Evolutionary conservation across 1,140 invertebrate genomes (phyloP), one percentile per base, ranked within the genome.

Genomic region (Melitaea cinxia): DNA sequence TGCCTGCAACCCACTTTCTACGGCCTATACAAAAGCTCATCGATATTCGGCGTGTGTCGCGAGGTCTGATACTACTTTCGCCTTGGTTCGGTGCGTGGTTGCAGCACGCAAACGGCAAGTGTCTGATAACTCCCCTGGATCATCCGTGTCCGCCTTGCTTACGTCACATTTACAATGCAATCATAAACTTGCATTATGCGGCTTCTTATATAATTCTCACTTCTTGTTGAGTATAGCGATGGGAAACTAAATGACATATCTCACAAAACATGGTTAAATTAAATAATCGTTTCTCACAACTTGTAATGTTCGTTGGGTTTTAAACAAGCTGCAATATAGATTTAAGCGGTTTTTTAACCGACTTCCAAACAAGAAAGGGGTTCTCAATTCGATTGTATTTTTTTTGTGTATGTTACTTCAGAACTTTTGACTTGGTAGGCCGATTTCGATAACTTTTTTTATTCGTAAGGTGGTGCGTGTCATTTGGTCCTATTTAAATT

Each of bases 1-100:
- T 86, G 71, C 61, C 47, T 64, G 55, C 73, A 73, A 50, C 64
- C 80, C 77, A 75, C 88, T 89, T 90, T 91, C 88, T 87, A 88
- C 82, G 76, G 39, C 70, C 47, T 60, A 63, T 58, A 47, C 66
- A 81, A 85, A 87, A 85, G 83, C 86, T 88, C 84, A 89, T 89
- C 85, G 70, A 75, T 89, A 91, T 91, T 83, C 88, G 70, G 68
- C 57, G 59, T 68, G 76, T 73, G 79, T 82, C 57, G 56, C 52
- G 49, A 45, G 78, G 76, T 83, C 79, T 82, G 75, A 71, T 72
- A 77, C 68, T 75, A 82, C 85, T 89, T 90, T 90, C 85, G 73
- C 88, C 70, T n/a, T n/a, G n/a, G 65, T 47, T 33, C 12, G 62
- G 64, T 73, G 59, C 55, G 56, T 30, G 49, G 59, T 42, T 5